These are phyloP conservation scores for Polietes domitor DNA, from an alignment of 2,888 invertebrate species.

Conservation along the genomic window DNA sequence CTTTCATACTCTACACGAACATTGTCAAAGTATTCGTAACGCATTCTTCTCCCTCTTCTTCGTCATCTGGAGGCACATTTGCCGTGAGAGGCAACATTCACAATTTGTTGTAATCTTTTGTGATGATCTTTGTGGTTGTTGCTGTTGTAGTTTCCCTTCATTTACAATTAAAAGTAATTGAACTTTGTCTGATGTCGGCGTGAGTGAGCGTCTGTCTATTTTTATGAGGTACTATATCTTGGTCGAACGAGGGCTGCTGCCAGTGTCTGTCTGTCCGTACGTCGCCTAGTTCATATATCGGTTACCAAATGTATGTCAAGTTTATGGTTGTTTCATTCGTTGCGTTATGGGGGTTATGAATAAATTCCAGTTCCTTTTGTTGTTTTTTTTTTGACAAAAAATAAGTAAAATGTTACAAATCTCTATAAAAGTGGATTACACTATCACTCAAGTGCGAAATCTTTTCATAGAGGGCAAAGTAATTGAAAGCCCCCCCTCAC, in stretches of 20 bases:
- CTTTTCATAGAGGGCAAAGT: no score
- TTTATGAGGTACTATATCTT: background rate
- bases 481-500: no score
- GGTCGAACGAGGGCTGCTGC: background rate
- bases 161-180: constrained; percentile 61
- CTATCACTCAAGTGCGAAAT: no score
- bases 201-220: background rate
- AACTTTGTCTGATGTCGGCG: constrained; percentile 48
- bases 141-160: background rate
- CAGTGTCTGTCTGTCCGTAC: background rate
- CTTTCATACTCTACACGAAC: background rate
- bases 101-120: constrained; percentile 41
- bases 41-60: constrained; percentile 38
- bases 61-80: background rate
- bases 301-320: constrained; percentile 59
- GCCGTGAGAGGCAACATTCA: background rate
- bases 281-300: constrained; percentile 19
- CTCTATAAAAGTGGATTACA: no score
- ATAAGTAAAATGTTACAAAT: background rate
- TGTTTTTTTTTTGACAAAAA: constrained; percentile 11
- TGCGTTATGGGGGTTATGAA: constrained; percentile 31
- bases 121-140: background rate
- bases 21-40: constrained; percentile 30
- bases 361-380: constrained; percentile 53
- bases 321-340: constrained; percentile 54